Evolutionary conservation across 2,888 invertebrate species (phyloP), one percentile per base, ranked within the genome.

Genomic region (Pristionchus japonicus): DNA sequence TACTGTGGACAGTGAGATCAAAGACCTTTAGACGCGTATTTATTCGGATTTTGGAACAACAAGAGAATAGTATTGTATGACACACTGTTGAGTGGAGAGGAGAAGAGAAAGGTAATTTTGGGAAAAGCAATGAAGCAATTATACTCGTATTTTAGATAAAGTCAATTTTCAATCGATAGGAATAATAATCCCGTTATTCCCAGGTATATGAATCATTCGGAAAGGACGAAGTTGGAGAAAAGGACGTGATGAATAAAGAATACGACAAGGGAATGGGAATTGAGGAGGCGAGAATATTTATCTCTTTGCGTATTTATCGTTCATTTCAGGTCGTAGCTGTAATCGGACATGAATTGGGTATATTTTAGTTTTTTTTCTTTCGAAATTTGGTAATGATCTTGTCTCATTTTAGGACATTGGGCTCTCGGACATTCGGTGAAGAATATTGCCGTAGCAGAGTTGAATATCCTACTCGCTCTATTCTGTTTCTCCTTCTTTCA

Each of bases 401-500:
- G n/a, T n/a, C n/a, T n/a, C n/a, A n/a, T n/a, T n/a, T n/a, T n/a
- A 80, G 99, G 99, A 0, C 99, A 99, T 94, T 99, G 99, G 99
- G 97, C 97, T 93, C 96, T 97, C 89, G 97, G 96, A 92, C 99
- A 99, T 95, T 96, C 97, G 49, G 96, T 97, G 83, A 97, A 97
- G 94, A 97, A 97, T 92, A 96, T 98, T 89, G 94, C 97, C 74
- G 96, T 98, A 47, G 89, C 90, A 82, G 91, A 91, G 40, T 87
- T 96, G 61, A 96, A 96, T 92, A 94, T 96, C 87, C 95, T 96
- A 91, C 92, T 96, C 84, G 96, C 96, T 92, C 96, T 96, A 93
- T 93, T 96, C 91, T 95, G 96, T 67, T 96, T 96, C 94, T 96
- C 96, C 3, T 95, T 96, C 90, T 95, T 97, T 89, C 95, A 96